phyloP scores from a whole-genome alignment of 2,888 invertebrate species.

The Folsomia candida region DNA sequence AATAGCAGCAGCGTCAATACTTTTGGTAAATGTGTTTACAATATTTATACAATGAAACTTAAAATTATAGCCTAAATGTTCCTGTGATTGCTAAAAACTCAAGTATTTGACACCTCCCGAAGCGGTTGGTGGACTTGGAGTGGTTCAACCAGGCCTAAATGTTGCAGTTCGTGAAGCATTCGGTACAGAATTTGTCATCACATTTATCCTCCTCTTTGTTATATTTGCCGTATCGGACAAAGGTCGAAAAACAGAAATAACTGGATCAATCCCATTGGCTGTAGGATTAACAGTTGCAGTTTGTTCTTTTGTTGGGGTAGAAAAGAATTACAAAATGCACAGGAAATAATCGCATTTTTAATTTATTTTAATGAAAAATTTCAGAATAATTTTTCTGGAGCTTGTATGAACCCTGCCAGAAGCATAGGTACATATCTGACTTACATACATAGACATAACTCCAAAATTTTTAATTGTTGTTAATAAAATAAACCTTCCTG shows the following conservation, averaged over 20 bases:
- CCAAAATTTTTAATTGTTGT: no score
- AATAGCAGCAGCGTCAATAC: slow-evolving; percentile 67
- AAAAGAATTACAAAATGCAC: no score
- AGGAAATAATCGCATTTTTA: no score
- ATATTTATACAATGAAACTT: no score
- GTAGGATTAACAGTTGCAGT: slow-evolving; percentile 56
- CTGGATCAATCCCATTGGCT: slow-evolving; percentile 55
- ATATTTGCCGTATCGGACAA: slow-evolving; percentile 55
- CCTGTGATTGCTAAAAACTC: not conserved
- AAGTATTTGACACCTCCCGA: not conserved
- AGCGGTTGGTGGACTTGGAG: not conserved
- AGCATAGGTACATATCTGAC: no score
- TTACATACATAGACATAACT: no score
- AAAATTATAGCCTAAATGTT: no score
- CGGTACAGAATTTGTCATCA: slow-evolving; percentile 55
- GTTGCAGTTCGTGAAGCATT: slow-evolving; percentile 54
- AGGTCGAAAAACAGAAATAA: slow-evolving; percentile 53
- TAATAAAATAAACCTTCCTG: no score
- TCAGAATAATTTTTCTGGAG: slow-evolving; percentile 56
- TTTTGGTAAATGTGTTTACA: slow-evolving; percentile 64
- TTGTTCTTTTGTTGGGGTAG: slow-evolving; percentile 18
- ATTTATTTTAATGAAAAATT: not conserved
- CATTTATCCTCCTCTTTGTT: slow-evolving; percentile 55
- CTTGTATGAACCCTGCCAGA: slow-evolving; percentile 58
- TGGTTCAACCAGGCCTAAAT: slow-evolving; percentile 51